These are phyloP conservation scores for Loxodonta africana DNA, from an alignment of 2,113 vertebrate species.

Conservation along the genomic window DNA sequence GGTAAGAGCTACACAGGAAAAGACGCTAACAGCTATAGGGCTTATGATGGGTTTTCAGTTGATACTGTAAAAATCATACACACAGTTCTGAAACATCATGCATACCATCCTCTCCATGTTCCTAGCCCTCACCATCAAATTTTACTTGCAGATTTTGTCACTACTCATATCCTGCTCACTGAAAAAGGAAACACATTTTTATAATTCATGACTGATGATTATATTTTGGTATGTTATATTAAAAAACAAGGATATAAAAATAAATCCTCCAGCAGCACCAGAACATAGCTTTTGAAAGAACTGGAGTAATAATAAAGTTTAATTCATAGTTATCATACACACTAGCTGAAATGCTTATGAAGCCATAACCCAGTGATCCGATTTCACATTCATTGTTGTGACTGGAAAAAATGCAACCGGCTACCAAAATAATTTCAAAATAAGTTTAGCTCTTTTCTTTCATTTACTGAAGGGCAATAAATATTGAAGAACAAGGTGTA, in stretches of 20 bases:
- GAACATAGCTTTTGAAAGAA: slow-evolving; percentile 19
- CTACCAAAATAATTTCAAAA: not conserved
- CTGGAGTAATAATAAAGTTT: not conserved
- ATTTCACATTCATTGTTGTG: not conserved
- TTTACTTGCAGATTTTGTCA: not conserved
- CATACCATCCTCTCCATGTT: not conserved
- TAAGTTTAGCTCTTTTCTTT: not conserved
- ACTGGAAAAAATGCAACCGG: not conserved
- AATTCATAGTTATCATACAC: not conserved
- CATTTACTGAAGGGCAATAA: not conserved
- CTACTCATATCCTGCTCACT: not conserved
- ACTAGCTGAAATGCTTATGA: not conserved
- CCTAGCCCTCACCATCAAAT: not conserved
- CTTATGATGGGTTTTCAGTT: not conserved
- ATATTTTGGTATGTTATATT: not conserved
- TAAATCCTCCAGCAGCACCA: not conserved
- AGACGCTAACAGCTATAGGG: not conserved
- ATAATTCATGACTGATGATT: slow-evolving; percentile 46
- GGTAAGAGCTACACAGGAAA: not conserved
- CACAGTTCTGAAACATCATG: not conserved
- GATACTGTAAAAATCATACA: not conserved
- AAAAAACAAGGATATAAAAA: not conserved
- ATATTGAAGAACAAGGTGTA: not conserved
- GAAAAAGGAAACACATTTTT: slow-evolving; percentile 26
- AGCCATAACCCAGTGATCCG: not conserved